Conservation (phyloP, 2,797 vertebrate genomes). For the Enteromius thamalakanensis region DNA sequence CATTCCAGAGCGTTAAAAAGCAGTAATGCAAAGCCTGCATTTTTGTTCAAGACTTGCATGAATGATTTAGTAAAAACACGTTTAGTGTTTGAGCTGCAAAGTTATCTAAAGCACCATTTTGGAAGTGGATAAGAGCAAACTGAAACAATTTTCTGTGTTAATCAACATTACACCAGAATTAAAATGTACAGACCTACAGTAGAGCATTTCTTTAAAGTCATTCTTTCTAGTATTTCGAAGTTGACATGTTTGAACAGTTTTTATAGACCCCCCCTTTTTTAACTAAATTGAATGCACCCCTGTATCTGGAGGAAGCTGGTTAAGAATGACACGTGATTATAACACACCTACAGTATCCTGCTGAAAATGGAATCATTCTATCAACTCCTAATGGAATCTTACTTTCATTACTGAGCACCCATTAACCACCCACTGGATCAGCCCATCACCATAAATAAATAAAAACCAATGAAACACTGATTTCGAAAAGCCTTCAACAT, state of each 20-base stretch:
- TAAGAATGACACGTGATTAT: constrained; percentile 1
- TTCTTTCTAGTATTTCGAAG: neutral
- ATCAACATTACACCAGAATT: neutral
- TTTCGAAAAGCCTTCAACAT: constrained; percentile 38
- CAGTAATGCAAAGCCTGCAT: neutral
- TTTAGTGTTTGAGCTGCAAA: neutral
- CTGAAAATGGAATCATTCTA: neutral
- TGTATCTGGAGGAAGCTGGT: neutral
- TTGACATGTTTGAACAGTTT: neutral
- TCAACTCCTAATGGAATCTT: constrained; percentile 45
- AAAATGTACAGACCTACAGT: neutral
- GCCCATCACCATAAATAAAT: constrained; percentile 48
- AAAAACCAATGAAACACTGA: constrained; percentile 51
- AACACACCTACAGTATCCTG: constrained; percentile 13
- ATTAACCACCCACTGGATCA: constrained; percentile 39
- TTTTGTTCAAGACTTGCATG: neutral
- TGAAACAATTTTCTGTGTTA: neutral
- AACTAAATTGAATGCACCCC: neutral
- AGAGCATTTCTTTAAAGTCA: neutral
- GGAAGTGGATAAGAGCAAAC: neutral
- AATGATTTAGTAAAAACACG: neutral
- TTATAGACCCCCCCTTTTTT: neutral
- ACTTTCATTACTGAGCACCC: constrained; percentile 44
- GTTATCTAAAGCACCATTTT: neutral
- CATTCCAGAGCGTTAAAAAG: neutral